phyloP scores from a whole-genome alignment of 1,140 invertebrate genomes.

The Drosophila ficusphila region DNA sequence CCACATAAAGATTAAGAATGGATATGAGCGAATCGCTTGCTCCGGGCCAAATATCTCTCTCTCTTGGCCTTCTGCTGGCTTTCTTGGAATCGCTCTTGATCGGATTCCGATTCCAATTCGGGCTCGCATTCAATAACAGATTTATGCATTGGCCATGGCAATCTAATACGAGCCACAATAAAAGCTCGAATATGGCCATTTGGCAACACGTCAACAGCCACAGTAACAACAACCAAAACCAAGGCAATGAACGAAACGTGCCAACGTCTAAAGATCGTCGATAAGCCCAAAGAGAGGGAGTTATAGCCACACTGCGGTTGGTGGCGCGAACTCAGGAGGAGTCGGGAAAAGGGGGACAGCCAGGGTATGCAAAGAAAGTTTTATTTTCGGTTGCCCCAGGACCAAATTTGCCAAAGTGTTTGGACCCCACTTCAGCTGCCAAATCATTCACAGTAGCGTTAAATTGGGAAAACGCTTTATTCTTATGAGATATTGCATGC shows the following conservation, averaged over 20 bases:
- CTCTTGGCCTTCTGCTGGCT: constrained; percentile 36
- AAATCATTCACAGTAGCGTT: constrained; percentile 17
- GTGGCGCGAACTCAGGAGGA: background rate
- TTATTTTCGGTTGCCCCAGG: constrained; percentile 42
- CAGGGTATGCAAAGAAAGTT: constrained; percentile 63
- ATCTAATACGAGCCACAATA: constrained; percentile 81
- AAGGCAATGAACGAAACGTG: constrained; percentile 81
- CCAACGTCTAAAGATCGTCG: constrained; percentile 75
- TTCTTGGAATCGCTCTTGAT: constrained; percentile 53
- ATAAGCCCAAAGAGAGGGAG: constrained; percentile 66
- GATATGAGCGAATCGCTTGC: constrained; percentile 1
- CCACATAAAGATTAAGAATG: no score
- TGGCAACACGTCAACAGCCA: constrained; percentile 76
- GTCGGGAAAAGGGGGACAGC: background rate
- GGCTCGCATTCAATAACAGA: constrained; percentile 59
- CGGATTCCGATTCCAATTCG: constrained; percentile 52
- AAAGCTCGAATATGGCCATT: constrained; percentile 79
- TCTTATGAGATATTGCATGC: no score
- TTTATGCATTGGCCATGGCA: constrained; percentile 78
- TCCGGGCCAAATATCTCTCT: background rate
- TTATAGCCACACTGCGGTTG: constrained; percentile 29
- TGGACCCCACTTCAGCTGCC: background rate
- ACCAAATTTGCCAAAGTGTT: constrained; percentile 3
- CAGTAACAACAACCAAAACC: constrained; percentile 43
- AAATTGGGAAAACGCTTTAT: background rate